Conservation (phyloP, 1,140 invertebrate species). For the Dinothrombium tinctorium region DNA sequence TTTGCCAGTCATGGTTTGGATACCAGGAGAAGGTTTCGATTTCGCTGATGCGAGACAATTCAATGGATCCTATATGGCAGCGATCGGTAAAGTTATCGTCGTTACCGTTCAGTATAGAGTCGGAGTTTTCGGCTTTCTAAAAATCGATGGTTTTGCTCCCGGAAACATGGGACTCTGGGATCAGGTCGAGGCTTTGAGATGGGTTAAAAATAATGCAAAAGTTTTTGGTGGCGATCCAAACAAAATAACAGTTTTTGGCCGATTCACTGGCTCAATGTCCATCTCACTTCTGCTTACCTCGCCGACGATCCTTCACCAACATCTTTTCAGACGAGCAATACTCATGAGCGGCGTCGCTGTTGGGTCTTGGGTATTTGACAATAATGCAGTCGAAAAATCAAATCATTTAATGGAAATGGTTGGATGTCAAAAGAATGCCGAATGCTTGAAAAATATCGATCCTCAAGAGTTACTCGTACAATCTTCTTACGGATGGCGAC, state of each 20-base stretch:
- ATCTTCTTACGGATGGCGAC: constrained; percentile 10
- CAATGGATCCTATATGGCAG: constrained; percentile 13
- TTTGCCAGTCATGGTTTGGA: constrained; percentile 16
- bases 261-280: constrained; percentile 16
- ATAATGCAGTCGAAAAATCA: constrained; percentile 7
- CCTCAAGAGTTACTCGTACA: constrained; percentile 8
- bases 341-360: constrained; percentile 17
- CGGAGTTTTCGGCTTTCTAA: constrained; percentile 55
- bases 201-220: constrained; percentile 78
- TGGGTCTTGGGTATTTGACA: constrained; percentile 15
- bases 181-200: constrained; percentile 70
- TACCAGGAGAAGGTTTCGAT: constrained; percentile 19
- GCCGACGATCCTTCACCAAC: constrained; percentile 3
- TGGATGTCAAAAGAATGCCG: not conserved
- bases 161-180: constrained; percentile 84
- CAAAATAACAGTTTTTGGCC: constrained; percentile 69
- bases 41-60: constrained; percentile 17
- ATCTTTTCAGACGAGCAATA: constrained; percentile 15
- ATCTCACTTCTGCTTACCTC: constrained; percentile 15
- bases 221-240: constrained; percentile 71
- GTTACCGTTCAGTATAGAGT: constrained; percentile 22
- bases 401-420: not conserved
- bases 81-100: constrained; percentile 18
- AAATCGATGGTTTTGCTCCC: not conserved
- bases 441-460: constrained; percentile 10